These are phyloP conservation scores for Teleopsis dalmanni DNA, from an alignment of 1,140 invertebrate species.

Conservation along the genomic window DNA sequence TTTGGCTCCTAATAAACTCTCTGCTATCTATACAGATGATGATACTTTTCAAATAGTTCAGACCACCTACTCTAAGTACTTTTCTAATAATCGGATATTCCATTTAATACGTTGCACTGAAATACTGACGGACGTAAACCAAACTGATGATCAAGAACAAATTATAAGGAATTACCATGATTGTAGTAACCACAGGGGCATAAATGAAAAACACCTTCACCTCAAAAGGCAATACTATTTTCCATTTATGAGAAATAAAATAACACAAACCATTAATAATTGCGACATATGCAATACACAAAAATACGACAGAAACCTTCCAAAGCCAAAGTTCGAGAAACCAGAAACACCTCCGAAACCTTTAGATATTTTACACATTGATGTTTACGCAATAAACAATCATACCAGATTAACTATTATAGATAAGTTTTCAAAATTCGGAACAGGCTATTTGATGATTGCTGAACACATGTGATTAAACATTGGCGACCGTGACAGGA, in stretches of 20 bases:
- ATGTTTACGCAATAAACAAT: slow-evolving; percentile 6
- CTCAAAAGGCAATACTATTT: slow-evolving; percentile 37
- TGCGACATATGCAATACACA: slow-evolving; percentile 3
- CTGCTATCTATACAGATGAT: slow-evolving; percentile 15
- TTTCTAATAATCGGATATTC: slow-evolving; percentile 20
- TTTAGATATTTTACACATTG: slow-evolving; percentile 10
- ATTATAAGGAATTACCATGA: slow-evolving; percentile 33
- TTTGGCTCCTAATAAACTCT: slow-evolving; percentile 10
- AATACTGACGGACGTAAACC: slow-evolving; percentile 25
- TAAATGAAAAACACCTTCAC: slow-evolving; percentile 34
- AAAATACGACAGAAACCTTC: slow-evolving; percentile 6
- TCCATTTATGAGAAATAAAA: slow-evolving; percentile 20
- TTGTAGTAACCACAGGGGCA: slow-evolving; percentile 34
- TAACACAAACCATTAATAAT: slow-evolving; percentile 1
- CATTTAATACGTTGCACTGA: slow-evolving; percentile 22
- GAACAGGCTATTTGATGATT: no score
- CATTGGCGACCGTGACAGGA: no score
- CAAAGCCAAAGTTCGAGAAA: slow-evolving; percentile 1
- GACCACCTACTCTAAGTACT: slow-evolving; percentile 10
- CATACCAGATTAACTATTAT: slow-evolving; percentile 10
- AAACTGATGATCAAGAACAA: slow-evolving; percentile 21
- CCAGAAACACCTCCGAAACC: slow-evolving; percentile 7
- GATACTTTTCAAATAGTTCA: slow-evolving; percentile 13
- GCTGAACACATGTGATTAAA: no score
- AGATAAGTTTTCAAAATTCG: slow-evolving; percentile 12